Evolutionary conservation across 1,140 invertebrate species (phyloP).

Genomic region (Aphis craccivora): DNA sequence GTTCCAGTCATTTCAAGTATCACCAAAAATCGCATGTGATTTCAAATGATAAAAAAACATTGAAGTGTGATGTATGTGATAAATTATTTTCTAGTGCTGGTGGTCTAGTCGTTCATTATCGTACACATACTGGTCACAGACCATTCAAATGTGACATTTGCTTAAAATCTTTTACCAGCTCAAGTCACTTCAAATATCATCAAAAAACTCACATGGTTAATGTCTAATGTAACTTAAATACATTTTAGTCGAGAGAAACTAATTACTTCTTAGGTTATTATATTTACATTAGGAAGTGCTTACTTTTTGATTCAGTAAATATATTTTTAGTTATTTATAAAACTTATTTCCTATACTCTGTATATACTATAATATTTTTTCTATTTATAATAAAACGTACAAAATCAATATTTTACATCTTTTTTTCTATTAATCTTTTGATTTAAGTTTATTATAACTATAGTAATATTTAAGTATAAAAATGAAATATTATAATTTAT

Average conservation of each 20-base stretch:
- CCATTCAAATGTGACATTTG: slow-evolving; percentile 59
- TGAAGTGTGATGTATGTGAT: slow-evolving; percentile 65
- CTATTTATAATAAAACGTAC: not conserved
- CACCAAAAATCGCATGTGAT: slow-evolving; percentile 56
- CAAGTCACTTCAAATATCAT: slow-evolving; percentile 51
- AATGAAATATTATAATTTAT: not conserved
- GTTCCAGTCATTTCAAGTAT: slow-evolving; percentile 46
- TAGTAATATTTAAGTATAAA: not conserved
- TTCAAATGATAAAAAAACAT: slow-evolving; percentile 69
- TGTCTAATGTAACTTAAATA: not conserved
- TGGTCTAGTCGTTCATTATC: slow-evolving; percentile 55
- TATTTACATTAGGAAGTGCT: not conserved
- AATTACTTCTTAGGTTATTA: not conserved
- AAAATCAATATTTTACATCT: not conserved
- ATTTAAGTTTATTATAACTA: not conserved
- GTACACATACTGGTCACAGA: slow-evolving; percentile 58
- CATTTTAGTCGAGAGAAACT: not conserved
- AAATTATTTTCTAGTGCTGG: slow-evolving; percentile 57
- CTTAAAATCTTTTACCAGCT: slow-evolving; percentile 58
- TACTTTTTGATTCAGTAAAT: not conserved
- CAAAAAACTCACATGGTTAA: slow-evolving; percentile 40
- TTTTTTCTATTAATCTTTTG: slow-evolving; percentile 4
- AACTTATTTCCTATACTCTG: not conserved
- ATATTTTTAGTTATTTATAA: not conserved
- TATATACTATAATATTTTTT: not conserved